Percentiles rank a stretch among this genome's conserved stretches.
phyloP scores from a whole-genome alignment of 2,113 vertebrate genomes.

The Tonatia bakeri region DNA sequence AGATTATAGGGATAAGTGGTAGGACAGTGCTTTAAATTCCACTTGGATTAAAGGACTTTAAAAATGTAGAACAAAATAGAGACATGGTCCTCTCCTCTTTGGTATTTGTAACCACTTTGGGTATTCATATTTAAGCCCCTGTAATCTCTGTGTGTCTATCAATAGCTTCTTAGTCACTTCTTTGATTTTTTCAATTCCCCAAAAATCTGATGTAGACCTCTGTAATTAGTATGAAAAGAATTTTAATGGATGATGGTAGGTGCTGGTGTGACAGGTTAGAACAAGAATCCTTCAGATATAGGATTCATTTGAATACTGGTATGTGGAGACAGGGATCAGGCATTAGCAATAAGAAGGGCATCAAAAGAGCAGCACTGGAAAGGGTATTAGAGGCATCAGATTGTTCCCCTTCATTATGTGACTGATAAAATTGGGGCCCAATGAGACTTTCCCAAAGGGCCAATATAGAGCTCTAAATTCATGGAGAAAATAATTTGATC shows the following conservation, averaged over 20 bases:
- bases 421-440: neutral
- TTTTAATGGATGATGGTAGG: constrained; percentile 4
- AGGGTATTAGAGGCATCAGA: neutral
- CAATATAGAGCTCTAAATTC: neutral
- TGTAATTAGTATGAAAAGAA: constrained; percentile 35
- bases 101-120: constrained; percentile 1
- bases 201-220: neutral
- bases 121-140: constrained; percentile 22
- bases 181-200: constrained; percentile 37
- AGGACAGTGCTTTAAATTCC: constrained; percentile 66
- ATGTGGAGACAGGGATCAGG: neutral
- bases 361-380: neutral
- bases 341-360: neutral
- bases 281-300: neutral
- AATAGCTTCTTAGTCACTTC: constrained; percentile 27
- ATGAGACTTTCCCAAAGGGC: neutral
- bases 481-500: neutral
- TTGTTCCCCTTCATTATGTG: neutral
- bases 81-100: constrained; percentile 17
- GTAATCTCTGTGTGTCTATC: constrained; percentile 19
- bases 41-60: constrained; percentile 66
- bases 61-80: constrained; percentile 35
- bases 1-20: constrained; percentile 59
- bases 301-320: neutral
- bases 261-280: neutral